These are phyloP conservation scores for Dione vanillae DNA, from an alignment of 2,888 invertebrate genomes.

Conservation along the genomic window DNA sequence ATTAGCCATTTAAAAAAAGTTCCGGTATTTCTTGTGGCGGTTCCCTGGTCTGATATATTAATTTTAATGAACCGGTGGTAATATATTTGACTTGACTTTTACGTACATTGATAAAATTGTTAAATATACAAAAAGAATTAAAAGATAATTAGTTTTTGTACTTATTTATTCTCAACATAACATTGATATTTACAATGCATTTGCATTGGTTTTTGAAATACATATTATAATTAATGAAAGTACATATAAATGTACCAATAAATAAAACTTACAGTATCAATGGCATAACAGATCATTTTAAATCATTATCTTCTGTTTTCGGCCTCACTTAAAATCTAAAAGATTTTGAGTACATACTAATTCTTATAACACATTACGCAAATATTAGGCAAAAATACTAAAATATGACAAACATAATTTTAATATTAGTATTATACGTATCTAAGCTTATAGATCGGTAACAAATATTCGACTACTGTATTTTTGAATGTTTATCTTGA, in stretches of 20 bases:
- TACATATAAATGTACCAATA: constrained; percentile 58
- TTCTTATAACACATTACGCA: constrained; percentile 26
- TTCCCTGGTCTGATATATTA: too few species aligned
- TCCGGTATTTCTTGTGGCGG: too few species aligned
- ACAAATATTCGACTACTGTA: not conserved
- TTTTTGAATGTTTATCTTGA: not conserved
- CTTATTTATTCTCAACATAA: constrained; percentile 43
- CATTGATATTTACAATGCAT: constrained; percentile 43
- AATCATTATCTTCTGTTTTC: constrained; percentile 41
- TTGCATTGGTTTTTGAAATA: constrained; percentile 27
- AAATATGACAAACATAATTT: not conserved
- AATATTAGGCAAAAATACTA: constrained; percentile 5
- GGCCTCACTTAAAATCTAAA: constrained; percentile 26
- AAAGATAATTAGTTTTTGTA: constrained; percentile 29
- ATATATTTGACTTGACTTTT: too few species aligned
- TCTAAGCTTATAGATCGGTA: constrained; percentile 14
- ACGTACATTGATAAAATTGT: not conserved
- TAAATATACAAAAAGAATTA: constrained; percentile 5
- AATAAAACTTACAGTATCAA: constrained; percentile 73
- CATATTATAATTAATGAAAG: constrained; percentile 44
- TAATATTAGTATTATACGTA: not conserved
- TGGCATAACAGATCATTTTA: constrained; percentile 69
- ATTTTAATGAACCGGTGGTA: too few species aligned
- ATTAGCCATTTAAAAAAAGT: too few species aligned
- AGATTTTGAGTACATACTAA: constrained; percentile 16